Evolutionary conservation across 23 tunicate genomes (phyloP), one percentile per base, ranked within the genome.

Genomic region (Styela plicata): DNA sequence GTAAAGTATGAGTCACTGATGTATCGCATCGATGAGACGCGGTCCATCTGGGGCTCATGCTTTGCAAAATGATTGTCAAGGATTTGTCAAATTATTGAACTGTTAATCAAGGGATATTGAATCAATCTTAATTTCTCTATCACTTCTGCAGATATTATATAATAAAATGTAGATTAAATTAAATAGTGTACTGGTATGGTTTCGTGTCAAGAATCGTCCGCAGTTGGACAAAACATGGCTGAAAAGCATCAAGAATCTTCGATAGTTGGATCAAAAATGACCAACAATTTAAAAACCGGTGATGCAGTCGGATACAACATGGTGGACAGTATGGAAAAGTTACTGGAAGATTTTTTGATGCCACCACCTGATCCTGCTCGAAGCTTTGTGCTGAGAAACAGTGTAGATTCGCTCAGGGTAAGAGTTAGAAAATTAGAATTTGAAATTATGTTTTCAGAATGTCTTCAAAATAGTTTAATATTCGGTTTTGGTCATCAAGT

Each of bases 291-390:
- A 7, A 44, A 44, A 44, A n/a, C n/a, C n/a, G n/a, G n/a, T n/a
- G n/a, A n/a, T n/a, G n/a, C n/a, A n/a, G 57, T 44, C 13, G 57
- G 57, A 44, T 35, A 21, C 2, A 24, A 75, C 34, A 22, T 31
- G 31, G 33, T 63, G 78, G 89, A 44, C 13, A 85, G 80, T 24
- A 82, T 87, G 62, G 91, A 87, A 0, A 87, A 75, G 36, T 74
- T 87, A 22, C 52, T 87, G 30, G 83, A 82, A 31, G 83, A 87
- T 65, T 68, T 87, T 62, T 75, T 84, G 69, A 73, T 82, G 83
- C 83, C 86, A 3, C 86, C 86, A 22, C 86, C 86, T 27, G 32
- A 69, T 16, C 17, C 19, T 31, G 30, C 84, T 10, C 33, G 32
- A 10, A 27, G 33, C 17, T 36, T 79, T 21, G 82, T 26, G 28